These are phyloP conservation scores for Cryptotis parvus DNA, from an alignment of 2,113 vertebrate genomes.

Conservation along the genomic window DNA sequence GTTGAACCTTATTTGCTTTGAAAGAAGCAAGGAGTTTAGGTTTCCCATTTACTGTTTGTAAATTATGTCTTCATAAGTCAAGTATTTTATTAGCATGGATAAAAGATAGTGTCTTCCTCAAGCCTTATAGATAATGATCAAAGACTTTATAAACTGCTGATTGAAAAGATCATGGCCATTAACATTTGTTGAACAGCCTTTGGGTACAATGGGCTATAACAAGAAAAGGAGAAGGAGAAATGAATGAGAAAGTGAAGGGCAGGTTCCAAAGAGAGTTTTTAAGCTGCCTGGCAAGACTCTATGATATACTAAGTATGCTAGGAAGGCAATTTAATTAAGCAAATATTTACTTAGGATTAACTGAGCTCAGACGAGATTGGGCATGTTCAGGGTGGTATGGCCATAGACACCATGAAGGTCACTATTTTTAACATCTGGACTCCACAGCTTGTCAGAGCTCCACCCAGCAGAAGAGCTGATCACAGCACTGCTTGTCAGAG, in stretches of 20 bases:
- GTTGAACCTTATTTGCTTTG: background rate
- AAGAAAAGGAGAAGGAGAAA: conserved; percentile 67
- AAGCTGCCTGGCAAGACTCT: conserved; percentile 17
- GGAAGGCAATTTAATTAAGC: conserved; percentile 7
- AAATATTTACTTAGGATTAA: conserved; percentile 40
- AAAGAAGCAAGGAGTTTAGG: conserved; percentile 11
- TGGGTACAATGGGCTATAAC: conserved; percentile 6
- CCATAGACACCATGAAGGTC: no score
- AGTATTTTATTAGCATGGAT: conserved; percentile 53
- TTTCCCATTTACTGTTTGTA: conserved; percentile 28
- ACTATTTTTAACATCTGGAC: no score
- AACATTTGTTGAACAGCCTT: conserved; percentile 67
- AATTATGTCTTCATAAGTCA: conserved; percentile 57
- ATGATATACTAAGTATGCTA: background rate
- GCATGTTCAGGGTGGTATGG: no score
- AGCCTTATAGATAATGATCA: conserved; percentile 66
- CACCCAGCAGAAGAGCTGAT: no score
- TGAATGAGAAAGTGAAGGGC: conserved; percentile 59
- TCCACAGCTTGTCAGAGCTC: no score
- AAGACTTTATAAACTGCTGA: conserved; percentile 64
- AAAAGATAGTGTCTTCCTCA: conserved; percentile 63
- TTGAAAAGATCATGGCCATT: conserved; percentile 69
- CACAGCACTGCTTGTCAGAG: no score
- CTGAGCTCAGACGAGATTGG: no score
- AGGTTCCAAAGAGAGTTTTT: conserved; percentile 27